Percentiles rank a stretch among this genome's conserved stretches.
Evolutionary conservation across 2,888 invertebrate genomes (phyloP).

Genomic region (Temnothorax ravouxi): DNA sequence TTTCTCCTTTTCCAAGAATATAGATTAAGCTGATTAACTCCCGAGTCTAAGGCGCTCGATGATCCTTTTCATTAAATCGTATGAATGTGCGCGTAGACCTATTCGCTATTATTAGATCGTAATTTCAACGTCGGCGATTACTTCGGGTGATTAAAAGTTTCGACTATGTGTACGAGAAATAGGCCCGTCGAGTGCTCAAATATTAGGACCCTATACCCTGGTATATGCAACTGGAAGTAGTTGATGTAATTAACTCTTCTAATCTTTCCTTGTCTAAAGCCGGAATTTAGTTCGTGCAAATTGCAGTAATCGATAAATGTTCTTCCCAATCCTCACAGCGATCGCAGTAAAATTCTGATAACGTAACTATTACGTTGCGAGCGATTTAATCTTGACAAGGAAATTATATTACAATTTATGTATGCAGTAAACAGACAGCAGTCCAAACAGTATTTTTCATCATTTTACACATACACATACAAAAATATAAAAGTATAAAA

Average conservation of each 20-base stretch:
- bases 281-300: slow-evolving; percentile 6
- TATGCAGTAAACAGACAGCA: not conserved
- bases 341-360: not conserved
- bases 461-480: no score
- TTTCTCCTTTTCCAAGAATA: slow-evolving; percentile 11
- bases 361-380: not conserved
- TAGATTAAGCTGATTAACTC: slow-evolving; percentile 42
- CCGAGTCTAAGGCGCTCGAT: slow-evolving; percentile 16
- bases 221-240: not conserved
- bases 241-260: slow-evolving; percentile 30
- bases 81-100: not conserved
- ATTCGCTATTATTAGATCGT: slow-evolving; percentile 23
- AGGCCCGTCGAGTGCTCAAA: slow-evolving; percentile 4
- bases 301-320: slow-evolving; percentile 6
- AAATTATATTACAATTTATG: not conserved
- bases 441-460: not conserved
- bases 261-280: not conserved
- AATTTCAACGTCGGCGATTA: slow-evolving; percentile 27
- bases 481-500: not conserved
- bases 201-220: slow-evolving; percentile 10
- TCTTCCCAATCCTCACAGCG: not conserved
- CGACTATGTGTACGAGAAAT: not conserved
- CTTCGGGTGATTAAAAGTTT: slow-evolving; percentile 40
- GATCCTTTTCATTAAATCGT: slow-evolving; percentile 26
- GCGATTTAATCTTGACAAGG: not conserved